Evolutionary conservation across 1,140 invertebrate genomes (phyloP).

Genomic region (Copidosoma floridanum): DNA sequence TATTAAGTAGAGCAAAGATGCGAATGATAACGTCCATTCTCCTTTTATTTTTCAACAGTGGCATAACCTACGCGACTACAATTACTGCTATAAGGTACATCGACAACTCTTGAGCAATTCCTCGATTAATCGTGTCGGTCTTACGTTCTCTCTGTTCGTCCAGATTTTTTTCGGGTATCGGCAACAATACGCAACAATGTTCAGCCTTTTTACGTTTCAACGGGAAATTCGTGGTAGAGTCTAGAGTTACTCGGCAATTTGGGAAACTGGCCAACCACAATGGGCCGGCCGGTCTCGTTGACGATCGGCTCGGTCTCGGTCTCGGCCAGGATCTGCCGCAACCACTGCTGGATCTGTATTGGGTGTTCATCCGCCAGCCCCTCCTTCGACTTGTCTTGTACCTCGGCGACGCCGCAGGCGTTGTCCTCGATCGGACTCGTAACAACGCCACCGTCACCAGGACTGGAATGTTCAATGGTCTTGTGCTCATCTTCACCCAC

Average conservation of each 20-base stretch:
- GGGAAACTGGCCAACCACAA: constrained; percentile 50
- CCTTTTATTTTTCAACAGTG: no score
- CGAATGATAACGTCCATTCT: constrained; percentile 12
- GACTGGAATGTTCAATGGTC: no score
- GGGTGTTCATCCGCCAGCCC: constrained; percentile 40
- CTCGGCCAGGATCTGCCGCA: constrained; percentile 58
- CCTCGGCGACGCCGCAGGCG: neutral
- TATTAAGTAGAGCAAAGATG: constrained; percentile 22
- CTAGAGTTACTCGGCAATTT: constrained; percentile 54
- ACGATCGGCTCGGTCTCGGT: constrained; percentile 59
- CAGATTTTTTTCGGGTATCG: neutral
- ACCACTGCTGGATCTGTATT: constrained; percentile 60
- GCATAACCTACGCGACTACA: no score
- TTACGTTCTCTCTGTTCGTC: neutral
- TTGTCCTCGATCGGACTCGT: neutral
- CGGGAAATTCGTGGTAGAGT: constrained; percentile 56
- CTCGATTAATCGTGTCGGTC: constrained; percentile 11
- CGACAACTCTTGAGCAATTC: constrained; percentile 22
- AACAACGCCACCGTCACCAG: neutral
- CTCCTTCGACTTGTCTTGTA: neutral
- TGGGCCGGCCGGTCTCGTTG: constrained; percentile 40
- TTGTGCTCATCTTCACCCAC: no score
- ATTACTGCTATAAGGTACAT: constrained; percentile 22
- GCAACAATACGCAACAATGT: neutral
- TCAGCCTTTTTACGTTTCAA: constrained; percentile 58